These are phyloP conservation scores for Eumacrocentrus americanus DNA, from an alignment of 2,888 invertebrate genomes.

Conservation along the genomic window DNA sequence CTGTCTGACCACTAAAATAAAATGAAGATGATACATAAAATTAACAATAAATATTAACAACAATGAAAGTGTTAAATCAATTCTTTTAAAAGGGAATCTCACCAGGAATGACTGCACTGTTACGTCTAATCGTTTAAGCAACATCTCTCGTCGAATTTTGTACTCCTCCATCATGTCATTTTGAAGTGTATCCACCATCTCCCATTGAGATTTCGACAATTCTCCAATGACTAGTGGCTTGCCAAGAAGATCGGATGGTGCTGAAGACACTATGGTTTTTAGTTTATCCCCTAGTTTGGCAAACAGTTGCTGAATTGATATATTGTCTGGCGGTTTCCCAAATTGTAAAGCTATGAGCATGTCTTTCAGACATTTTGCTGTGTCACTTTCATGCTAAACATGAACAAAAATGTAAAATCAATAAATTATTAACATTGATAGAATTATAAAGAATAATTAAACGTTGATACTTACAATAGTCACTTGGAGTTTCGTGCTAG, in stretches of 20 bases:
- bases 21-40: constrained; percentile 41
- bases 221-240: constrained; percentile 77
- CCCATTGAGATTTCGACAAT: constrained; percentile 84
- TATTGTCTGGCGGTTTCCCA: constrained; percentile 86
- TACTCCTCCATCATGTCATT: constrained; percentile 83
- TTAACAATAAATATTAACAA: constrained; percentile 4
- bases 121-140: constrained; percentile 90
- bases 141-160: constrained; percentile 79
- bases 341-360: constrained; percentile 81
- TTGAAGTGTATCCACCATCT: constrained; percentile 72
- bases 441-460: background rate
- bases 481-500: constrained; percentile 64
- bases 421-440: background rate
- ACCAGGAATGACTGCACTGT: constrained; percentile 97
- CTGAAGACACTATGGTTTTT: constrained; percentile 69
- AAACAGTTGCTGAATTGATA: constrained; percentile 78
- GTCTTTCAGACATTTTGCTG: constrained; percentile 78
- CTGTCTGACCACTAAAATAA: constrained; percentile 90
- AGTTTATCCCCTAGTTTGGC: constrained; percentile 76
- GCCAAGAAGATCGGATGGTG: constrained; percentile 69
- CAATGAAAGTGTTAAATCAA: background rate
- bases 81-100: constrained; percentile 36
- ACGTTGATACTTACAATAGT: constrained; percentile 68
- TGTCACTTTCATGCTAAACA: constrained; percentile 78
- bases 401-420: constrained; percentile 19